Percentiles rank a stretch among this genome's conserved stretches.
Conservation (phyloP, 2,888 invertebrate genomes). For the Pseudococcus jackbeardsleyi region DNA sequence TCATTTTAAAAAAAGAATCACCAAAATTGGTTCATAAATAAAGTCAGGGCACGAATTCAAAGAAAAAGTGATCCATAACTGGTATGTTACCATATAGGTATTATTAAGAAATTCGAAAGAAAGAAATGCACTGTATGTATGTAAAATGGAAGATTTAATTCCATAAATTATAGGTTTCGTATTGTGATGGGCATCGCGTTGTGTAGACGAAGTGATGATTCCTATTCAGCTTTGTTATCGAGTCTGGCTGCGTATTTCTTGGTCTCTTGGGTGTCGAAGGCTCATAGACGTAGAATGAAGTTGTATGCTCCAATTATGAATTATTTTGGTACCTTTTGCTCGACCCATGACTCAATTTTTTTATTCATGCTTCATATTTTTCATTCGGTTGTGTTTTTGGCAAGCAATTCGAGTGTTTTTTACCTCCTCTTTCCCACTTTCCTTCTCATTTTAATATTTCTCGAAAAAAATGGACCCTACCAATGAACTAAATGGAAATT, state of each 20-base stretch:
- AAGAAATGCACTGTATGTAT: neutral
- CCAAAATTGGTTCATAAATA: too few relatives aligned
- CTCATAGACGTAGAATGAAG: neutral
- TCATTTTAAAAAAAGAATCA: too few relatives aligned
- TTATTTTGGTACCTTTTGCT: neutral
- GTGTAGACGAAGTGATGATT: neutral
- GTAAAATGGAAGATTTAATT: conserved; percentile 22
- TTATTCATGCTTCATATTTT: neutral
- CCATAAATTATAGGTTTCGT: conserved; percentile 12
- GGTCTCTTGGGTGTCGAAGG: neutral
- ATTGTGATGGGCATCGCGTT: neutral
- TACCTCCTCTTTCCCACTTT: neutral
- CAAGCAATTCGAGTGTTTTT: neutral
- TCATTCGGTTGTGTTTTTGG: neutral
- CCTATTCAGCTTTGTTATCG: neutral
- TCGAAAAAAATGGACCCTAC: neutral
- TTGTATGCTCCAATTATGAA: neutral
- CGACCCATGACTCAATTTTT: neutral
- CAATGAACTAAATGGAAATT: neutral
- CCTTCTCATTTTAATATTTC: neutral
- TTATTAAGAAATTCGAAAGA: neutral
- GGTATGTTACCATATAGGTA: too few relatives aligned
- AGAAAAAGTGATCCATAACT: too few relatives aligned
- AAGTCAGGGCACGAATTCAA: too few relatives aligned
- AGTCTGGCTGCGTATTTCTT: neutral